Base-by-base conservation (phyloP, 2,797 vertebrate genomes). In the Apogon talboti region DNA sequence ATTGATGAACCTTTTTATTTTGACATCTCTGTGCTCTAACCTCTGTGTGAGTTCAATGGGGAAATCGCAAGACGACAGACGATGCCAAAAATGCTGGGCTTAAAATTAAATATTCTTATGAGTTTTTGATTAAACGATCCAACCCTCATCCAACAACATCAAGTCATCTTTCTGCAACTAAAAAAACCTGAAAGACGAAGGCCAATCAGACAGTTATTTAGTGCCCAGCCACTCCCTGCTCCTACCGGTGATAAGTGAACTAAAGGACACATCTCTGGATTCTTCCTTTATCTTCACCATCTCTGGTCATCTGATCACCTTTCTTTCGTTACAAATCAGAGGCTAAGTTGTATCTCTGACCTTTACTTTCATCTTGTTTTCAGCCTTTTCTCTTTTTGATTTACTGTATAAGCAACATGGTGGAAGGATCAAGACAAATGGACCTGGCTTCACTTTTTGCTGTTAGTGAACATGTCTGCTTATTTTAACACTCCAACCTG, bases 141-240 rank as follows among this genome's bases (percentile, higher is more conserved):
- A 30, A 5, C 6, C 40, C 43, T 46, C 4, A 40, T 62, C 24
- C 7, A 3, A 30, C 19, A 54, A 47, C 18, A 33, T 48, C 64
- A 45, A 68, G 42, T 76, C 47, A 54, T 59, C 18, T 77, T 57
- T 46, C 65, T 48, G 35, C 19, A 45, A 40, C 37, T 11, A 40
- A 12, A 61, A 33, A 33, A 48, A 24, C 2, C 5, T 24, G 2
- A 61, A 75, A 44, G 60, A 75, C n/a, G n/a, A n/a, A n/a, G n/a
- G n/a, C 49, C 77, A 76, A 58, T 81, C 44, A 66, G 56, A 78
- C 71, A 83, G 83, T 71, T 78, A 87, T 77, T 87, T 86, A 82
- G 78, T 77, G 74, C 73, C 45, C 7, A 33, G 61, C 56, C 74
- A 16, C 76, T 73, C 67, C 66, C 61, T 52, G 55, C 70, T 63